Percentiles rank a stretch among this genome's conserved stretches.
These are phyloP conservation scores for Hydrochoerus hydrochaeris DNA, from an alignment of 2,113 vertebrate species.

Conservation along the genomic window DNA sequence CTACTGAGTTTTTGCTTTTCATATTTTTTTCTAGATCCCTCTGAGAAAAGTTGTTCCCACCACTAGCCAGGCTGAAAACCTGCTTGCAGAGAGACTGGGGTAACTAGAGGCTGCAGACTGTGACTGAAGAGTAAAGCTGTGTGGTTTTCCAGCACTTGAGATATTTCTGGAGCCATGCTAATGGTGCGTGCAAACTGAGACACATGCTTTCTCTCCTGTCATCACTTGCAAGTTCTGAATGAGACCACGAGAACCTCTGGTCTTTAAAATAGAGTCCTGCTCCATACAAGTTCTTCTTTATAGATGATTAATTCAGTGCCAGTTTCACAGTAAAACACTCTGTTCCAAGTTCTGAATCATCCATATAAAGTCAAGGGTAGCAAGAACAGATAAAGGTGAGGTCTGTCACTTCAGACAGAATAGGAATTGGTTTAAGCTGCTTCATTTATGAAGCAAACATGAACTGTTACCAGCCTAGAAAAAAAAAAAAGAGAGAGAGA, in stretches of 20 bases:
- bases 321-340: slow-evolving; percentile 86
- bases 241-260: slow-evolving; percentile 78
- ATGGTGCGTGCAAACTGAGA: slow-evolving; percentile 65
- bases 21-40: slow-evolving; percentile 54
- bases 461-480: slow-evolving; percentile 89
- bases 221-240: slow-evolving; percentile 73
- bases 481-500: slow-evolving; percentile 43
- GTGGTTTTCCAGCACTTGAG: slow-evolving; percentile 74
- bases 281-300: slow-evolving; percentile 84
- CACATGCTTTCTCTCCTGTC: slow-evolving; percentile 67
- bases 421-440: slow-evolving; percentile 88
- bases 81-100: slow-evolving; percentile 74
- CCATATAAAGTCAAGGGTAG: slow-evolving; percentile 86
- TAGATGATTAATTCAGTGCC: slow-evolving; percentile 83
- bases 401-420: slow-evolving; percentile 91
- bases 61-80: slow-evolving; percentile 76
- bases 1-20: slow-evolving; percentile 31
- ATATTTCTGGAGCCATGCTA: slow-evolving; percentile 79
- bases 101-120: slow-evolving; percentile 75
- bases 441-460: slow-evolving; percentile 91
- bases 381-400: slow-evolving; percentile 88
- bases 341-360: slow-evolving; percentile 84
- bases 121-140: slow-evolving; percentile 82
- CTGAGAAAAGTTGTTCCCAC: not conserved
- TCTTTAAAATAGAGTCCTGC: slow-evolving; percentile 82